Conservation (phyloP, 2,797 vertebrate species). For the Rhinoraja longicauda region DNA sequence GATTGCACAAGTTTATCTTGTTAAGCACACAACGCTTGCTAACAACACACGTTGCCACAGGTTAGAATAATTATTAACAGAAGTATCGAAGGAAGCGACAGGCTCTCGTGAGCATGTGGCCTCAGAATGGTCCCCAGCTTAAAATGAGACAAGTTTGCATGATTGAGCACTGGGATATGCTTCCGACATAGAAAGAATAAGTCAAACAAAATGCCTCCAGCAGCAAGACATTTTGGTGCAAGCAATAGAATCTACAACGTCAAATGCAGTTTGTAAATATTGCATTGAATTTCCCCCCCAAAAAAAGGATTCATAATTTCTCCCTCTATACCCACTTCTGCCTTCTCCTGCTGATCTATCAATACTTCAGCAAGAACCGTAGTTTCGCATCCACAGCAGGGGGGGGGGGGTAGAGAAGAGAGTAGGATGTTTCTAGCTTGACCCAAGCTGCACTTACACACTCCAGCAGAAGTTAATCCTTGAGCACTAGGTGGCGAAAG, state of each 20-base stretch:
- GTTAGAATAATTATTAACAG: constrained; percentile 4
- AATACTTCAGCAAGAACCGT: background rate
- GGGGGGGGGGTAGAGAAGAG: background rate
- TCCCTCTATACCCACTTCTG: background rate
- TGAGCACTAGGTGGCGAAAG: background rate
- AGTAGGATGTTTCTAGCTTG: too few species aligned
- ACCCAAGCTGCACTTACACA: background rate
- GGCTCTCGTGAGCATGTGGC: background rate
- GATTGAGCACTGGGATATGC: background rate
- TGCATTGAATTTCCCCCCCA: background rate
- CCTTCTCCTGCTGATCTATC: background rate
- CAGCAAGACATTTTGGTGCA: background rate
- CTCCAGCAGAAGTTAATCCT: background rate
- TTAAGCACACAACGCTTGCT: background rate
- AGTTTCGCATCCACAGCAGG: background rate
- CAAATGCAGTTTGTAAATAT: background rate
- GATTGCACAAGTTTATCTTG: background rate
- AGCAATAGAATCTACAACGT: background rate
- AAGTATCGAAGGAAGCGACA: background rate
- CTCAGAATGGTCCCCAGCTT: background rate
- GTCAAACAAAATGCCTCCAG: background rate
- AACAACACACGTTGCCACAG: background rate
- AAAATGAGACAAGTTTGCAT: background rate
- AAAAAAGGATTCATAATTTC: background rate
- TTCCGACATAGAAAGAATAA: background rate